These are phyloP conservation scores for Atherinomorus stipes DNA, from an alignment of 2,113 vertebrate species.

Conservation along the genomic window DNA sequence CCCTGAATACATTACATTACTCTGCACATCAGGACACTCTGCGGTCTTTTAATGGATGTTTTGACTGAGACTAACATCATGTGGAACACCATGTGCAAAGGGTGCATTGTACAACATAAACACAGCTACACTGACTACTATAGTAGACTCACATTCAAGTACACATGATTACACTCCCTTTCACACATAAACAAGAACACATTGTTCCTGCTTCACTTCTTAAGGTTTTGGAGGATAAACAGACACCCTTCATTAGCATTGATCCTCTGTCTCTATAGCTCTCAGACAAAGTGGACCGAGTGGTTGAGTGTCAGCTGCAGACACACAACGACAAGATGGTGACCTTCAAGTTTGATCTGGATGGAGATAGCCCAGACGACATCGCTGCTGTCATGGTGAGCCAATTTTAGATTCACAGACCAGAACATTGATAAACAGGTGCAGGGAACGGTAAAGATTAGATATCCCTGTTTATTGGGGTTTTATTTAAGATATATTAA, in stretches of 20 bases:
- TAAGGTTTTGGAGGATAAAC: conserved; percentile 24
- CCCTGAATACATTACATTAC: conserved; percentile 17
- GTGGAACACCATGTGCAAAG: conserved; percentile 16
- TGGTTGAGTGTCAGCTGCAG: conserved; percentile 98
- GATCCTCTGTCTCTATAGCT: conserved; percentile 81
- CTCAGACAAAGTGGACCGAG: conserved; percentile 94
- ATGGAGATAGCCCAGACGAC: conserved; percentile 96
- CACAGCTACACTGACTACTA: neutral
- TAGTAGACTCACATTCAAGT: conserved; percentile 1
- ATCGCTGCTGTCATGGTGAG: conserved; percentile 96
- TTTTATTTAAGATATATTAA: conserved; percentile 10
- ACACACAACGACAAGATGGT: conserved; percentile 99
- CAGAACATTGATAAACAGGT: neutral
- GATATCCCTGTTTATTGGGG: neutral
- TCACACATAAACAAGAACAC: neutral
- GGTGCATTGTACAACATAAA: neutral
- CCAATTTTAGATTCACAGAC: neutral
- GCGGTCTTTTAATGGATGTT: conserved; percentile 42
- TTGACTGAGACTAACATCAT: conserved; percentile 50
- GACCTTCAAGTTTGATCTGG: conserved; percentile 97
- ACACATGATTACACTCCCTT: neutral
- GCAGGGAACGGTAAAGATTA: neutral
- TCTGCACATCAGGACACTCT: conserved; percentile 44
- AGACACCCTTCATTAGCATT: neutral
- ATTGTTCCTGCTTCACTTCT: neutral